Percentiles rank a stretch among this genome's conserved stretches.
Evolutionary conservation across 2,113 vertebrate species (phyloP).

Genomic region (Sceloporus undulatus): DNA sequence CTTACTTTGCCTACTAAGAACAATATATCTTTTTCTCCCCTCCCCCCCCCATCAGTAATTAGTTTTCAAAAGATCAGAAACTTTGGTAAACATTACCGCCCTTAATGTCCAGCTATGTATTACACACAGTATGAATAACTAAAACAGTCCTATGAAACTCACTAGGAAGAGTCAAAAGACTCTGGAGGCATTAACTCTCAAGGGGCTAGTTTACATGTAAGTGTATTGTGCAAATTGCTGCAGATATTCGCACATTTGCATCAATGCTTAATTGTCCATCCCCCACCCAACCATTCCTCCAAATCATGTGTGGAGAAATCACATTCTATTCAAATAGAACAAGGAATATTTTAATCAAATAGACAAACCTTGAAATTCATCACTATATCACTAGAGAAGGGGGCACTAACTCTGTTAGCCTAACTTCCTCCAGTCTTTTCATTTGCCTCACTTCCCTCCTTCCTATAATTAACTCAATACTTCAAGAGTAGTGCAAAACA

Average conservation of each 20-base stretch:
- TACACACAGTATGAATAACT: not conserved
- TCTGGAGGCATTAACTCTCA: not conserved
- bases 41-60: too few relatives aligned
- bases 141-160: not conserved
- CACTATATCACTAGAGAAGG: too few relatives aligned
- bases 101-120: not conserved
- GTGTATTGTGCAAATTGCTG: too few relatives aligned
- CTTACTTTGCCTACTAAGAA: not conserved
- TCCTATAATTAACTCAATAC: not conserved
- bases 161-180: not conserved
- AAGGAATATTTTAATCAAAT: too few relatives aligned
- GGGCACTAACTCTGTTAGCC: not conserved
- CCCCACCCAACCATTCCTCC: not conserved
- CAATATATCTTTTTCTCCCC: rapidly evolving
- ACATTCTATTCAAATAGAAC: too few relatives aligned
- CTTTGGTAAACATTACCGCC: too few relatives aligned
- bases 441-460: not conserved
- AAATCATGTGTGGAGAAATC: too few relatives aligned
- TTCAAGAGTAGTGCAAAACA: not conserved
- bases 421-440: not conserved
- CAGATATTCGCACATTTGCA: too few relatives aligned
- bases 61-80: not conserved
- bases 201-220: too few relatives aligned
- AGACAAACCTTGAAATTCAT: not conserved
- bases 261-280: not conserved